Base-by-base conservation (phyloP, 1,140 invertebrate genomes). In the Macrocentrus cingulum region DNA sequence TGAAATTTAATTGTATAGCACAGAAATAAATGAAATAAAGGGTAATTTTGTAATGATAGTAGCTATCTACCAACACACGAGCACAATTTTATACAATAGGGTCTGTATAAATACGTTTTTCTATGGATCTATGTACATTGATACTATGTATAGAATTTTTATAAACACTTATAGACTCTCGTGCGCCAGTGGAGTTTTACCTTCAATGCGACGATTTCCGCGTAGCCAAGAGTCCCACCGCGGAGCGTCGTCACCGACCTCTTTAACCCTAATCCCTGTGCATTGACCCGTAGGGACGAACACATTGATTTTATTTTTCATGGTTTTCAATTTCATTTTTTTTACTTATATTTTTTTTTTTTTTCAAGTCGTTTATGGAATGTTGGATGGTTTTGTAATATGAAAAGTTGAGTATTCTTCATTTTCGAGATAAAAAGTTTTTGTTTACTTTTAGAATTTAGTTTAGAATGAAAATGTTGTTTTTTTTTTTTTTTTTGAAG, bases 141-240 rank as follows among this genome's bases (percentile, higher is more conserved):
- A 32, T 32, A 32, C 1, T 16, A 49, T 13, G 7, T 32, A 3
- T 39, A 39, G 8, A 46, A 36, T 36, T 34, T 19, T 52, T 37
- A 34, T 7, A 13, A 41, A 50, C 20, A 42, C 22, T 55, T 20
- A n/a, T n/a, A n/a, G n/a, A n/a, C n/a, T n/a, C 19, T 11, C 13
- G 39, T 25, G 32, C 32, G 20, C 18, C 23, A 37, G 36, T 66
- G 71, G 64, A 69, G 67, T 70, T 80, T 82, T 84, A 95, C 93
- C 93, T 96, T 95, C 66, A 96, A 90, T 75, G 92, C 92, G 81
- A 95, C 92, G 82, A 95, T 94, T 86, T 95, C 92, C 63, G 93
- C 92, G 81, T 91, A 92, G 72, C 91, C 91, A 72, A 93, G 83
- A 60, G 90, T 90, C 66, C 91, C 91, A 71, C 91, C 90, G 72